These are phyloP conservation scores for Bubo scandiacus DNA, from an alignment of 2,113 vertebrate species.

Conservation along the genomic window DNA sequence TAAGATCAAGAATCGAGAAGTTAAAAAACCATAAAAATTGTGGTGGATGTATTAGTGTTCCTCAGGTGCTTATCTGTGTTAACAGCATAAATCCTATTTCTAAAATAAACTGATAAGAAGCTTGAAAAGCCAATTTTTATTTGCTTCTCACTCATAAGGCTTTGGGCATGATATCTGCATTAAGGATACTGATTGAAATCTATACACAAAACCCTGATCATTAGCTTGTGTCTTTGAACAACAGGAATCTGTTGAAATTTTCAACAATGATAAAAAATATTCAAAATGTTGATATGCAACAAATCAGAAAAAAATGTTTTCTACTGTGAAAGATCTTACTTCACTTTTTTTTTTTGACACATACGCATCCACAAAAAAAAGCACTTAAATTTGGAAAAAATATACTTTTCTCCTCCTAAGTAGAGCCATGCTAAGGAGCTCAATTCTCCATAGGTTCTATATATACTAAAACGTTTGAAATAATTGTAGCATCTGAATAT, in stretches of 20 bases:
- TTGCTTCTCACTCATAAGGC: background rate
- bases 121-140: background rate
- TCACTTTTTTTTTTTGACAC: background rate
- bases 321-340: background rate
- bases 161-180: background rate
- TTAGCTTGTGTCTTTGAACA: background rate
- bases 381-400: background rate
- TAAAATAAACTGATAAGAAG: background rate
- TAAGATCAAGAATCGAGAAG: background rate
- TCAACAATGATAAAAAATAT: background rate
- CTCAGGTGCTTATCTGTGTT: background rate
- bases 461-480: background rate
- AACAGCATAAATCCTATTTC: background rate
- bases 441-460: background rate
- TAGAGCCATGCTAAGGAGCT: background rate
- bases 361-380: background rate
- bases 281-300: background rate
- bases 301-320: background rate
- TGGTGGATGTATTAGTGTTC: background rate
- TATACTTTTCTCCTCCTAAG: rapidly evolving
- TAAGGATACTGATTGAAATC: background rate
- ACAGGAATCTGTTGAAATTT: background rate
- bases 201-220: background rate
- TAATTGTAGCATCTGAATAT: background rate
- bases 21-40: background rate